Evolutionary conservation across 2,888 invertebrate species (phyloP), one percentile per base, ranked within the genome.

Genomic region (Periphyllus acericola): DNA sequence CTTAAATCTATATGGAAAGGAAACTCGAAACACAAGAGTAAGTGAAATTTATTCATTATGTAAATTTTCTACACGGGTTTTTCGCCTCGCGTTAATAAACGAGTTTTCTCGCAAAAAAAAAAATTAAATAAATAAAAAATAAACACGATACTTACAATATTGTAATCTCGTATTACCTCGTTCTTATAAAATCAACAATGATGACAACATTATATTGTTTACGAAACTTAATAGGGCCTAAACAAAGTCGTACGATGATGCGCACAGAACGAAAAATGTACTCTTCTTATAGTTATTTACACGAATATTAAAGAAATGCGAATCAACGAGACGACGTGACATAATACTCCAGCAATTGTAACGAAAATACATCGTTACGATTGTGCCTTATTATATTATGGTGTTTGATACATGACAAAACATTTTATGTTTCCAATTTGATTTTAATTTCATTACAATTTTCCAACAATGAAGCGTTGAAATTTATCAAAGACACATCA

Each of bases 1-100:
- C 74, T 86, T 1, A 86, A 86, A 32, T 80, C 86, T 40, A 86
- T 86, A 74, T 86, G 79, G 79, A 86, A 86, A 80, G 86, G 86
- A 80, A 86, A 86, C 55, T 86, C 86, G 14, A 86, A 86, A 80
- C 86, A 86, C 25, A 86, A 86, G 55, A 86, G 86, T 86, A 72
- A 86, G 86, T 80, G 36, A 76, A 19, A 72, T 21, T 80, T 21
- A n/a, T 66, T 19, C 29, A 68, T 68, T 9, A 68, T 29, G 68
- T n/a, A 68, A 9, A 68, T 68, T 68, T 68, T 68, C n/a, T 68
- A 25, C 4, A 29, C n/a, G 6, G 25, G 11, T 46, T 46, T 46
- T 46, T 46, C 14, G 11, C 46, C 2, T 46, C 46, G 3, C n/a
- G 68, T n/a, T 21, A 60, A 60, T 6, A 60, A 46, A 60, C 3